Evolutionary conservation across 2,113 vertebrate genomes (phyloP).

Genomic region (Melierax canorus): DNA sequence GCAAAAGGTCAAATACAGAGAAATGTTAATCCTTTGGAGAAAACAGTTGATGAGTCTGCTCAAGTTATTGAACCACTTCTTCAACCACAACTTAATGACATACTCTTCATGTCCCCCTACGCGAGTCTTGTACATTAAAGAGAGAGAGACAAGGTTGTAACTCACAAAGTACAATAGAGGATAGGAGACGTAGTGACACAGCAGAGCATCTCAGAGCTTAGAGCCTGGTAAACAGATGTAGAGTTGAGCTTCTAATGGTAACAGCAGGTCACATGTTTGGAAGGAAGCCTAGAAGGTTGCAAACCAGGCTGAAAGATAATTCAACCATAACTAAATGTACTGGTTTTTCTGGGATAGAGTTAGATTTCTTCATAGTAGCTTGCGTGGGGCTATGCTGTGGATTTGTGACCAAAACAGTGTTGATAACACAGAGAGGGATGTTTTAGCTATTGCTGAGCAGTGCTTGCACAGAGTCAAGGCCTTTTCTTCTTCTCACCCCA

Average conservation of each 20-base stretch:
- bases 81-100: neutral
- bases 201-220: neutral
- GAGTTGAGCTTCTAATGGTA: neutral
- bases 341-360: neutral
- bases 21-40: neutral
- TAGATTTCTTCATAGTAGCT: neutral
- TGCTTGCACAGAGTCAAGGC: neutral
- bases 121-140: neutral
- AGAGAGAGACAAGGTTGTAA: neutral
- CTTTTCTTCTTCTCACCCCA: neutral
- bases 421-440: neutral
- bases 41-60: neutral
- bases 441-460: neutral
- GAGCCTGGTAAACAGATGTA: neutral
- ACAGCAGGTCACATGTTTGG: neutral
- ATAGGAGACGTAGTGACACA: neutral
- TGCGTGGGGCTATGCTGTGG: neutral
- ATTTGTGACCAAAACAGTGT: neutral
- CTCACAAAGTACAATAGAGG: neutral
- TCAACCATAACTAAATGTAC: neutral
- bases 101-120: neutral
- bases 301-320: neutral
- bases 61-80: neutral
- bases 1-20: neutral
- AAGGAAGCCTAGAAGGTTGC: neutral